Evolutionary conservation across 30 jellyfish, hydroid and myxozoan genomes (phyloP), one percentile per base, ranked within the genome.

Genomic region (Rhopilema esculentum): DNA sequence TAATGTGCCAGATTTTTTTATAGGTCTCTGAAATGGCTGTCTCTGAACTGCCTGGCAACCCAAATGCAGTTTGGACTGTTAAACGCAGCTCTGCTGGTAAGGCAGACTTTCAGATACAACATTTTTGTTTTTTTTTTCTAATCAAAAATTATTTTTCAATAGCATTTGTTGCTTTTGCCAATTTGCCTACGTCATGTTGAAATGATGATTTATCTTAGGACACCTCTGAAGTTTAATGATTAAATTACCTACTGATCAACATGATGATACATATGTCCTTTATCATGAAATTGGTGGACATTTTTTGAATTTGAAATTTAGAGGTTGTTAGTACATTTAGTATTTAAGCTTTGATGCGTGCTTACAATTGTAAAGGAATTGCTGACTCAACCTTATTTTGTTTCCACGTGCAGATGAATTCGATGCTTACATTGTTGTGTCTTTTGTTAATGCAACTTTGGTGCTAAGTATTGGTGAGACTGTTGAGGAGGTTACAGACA

Each of bases 11-110:
- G n/a, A n/a, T n/a, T n/a, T n/a, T n/a, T n/a, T n/a, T n/a, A n/a
- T 12, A 94, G 98, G 98, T 94, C 18, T 94, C 98, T 2, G 99
- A 96, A 84, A 91, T 96, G 98, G 99, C 99, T 51, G 99, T 96
- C 6, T 96, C 99, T 22, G 99, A 96, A 83, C 70, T 96, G 86
- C 99, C 99, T 1, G 99, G 99, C 26, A 88, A 91, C 68, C 98
- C 99, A 30, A 91, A 79, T 75, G 97, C 98, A 30, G 99, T 96
- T 29, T 96, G 99, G 99, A 96, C 98, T 22, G 98, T 96, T 31
- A 96, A 96, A 80, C 70, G 75, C 30, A 96, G 85, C n/a, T 62
- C 94, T 22, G 92, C 98, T 48, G 98, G 98, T 94, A 77, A 53
- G 22, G 20, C 8, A 6, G 61, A 19, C 49, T 33, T 0, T 23